phyloP scores from a whole-genome alignment of 2,888 invertebrate genomes.

The Amphiduros pacificus region DNA sequence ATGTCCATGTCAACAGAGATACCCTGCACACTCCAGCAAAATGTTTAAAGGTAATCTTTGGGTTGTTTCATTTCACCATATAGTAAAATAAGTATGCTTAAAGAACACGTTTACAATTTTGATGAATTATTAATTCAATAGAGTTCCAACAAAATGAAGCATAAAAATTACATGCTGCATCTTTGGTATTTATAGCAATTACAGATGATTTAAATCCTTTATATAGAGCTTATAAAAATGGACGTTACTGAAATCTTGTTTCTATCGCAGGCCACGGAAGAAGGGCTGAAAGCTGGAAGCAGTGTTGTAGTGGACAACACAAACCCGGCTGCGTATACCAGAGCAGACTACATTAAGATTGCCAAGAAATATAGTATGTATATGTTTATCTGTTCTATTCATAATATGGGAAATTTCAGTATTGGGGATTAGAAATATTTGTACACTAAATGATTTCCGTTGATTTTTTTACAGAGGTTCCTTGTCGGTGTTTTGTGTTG shows the following conservation, averaged over 20 bases:
- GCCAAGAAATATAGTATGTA: constrained; percentile 36
- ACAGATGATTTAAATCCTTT: neutral
- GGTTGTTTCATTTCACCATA: no score
- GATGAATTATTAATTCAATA: neutral
- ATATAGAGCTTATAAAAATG: neutral
- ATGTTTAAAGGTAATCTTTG: constrained; percentile 50
- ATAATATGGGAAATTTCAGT: no score
- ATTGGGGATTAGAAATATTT: neutral
- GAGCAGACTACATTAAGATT: constrained; percentile 42
- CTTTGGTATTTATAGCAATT: neutral
- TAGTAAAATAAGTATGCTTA: neutral
- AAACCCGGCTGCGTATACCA: constrained; percentile 40
- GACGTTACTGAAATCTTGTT: neutral
- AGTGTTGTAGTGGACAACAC: constrained; percentile 56
- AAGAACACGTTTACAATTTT: neutral
- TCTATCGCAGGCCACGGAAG: constrained; percentile 41
- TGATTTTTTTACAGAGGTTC: constrained; percentile 35
- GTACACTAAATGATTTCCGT: neutral
- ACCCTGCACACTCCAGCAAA: constrained; percentile 50
- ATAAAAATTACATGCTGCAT: neutral
- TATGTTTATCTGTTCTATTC: neutral
- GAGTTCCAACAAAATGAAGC: neutral
- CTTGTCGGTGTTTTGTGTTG: constrained; percentile 49
- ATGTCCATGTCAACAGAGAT: constrained; percentile 51
- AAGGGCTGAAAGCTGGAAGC: constrained; percentile 42